Percentiles rank a stretch among this genome's conserved stretches.
Evolutionary conservation across 2,888 invertebrate species (phyloP).

Genomic region (Orchestes rusci): DNA sequence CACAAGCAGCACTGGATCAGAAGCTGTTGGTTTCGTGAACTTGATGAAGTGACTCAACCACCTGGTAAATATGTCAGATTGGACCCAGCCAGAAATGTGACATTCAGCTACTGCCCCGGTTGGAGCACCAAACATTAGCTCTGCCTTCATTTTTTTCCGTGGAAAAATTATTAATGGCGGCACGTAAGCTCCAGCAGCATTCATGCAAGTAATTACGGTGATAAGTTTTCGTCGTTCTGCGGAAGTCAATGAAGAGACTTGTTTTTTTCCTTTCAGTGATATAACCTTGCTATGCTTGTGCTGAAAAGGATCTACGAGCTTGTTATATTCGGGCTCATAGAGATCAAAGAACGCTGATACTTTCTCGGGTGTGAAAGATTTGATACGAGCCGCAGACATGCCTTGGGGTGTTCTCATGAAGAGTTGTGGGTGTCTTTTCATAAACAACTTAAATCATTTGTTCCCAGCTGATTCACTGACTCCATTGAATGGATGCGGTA

Average conservation of each 20-base stretch:
- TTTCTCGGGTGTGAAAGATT: conserved; percentile 9
- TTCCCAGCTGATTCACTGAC: conserved; percentile 6
- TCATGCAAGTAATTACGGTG: not conserved
- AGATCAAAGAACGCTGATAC: conserved; percentile 8
- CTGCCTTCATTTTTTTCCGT: not conserved
- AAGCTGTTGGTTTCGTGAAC: not conserved
- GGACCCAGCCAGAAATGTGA: conserved; percentile 6
- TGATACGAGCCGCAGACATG: conserved; percentile 7
- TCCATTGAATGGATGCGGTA: conserved; percentile 8
- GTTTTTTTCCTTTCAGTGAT: not conserved
- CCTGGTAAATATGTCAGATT: conserved; percentile 8
- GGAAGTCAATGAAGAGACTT: conserved; percentile 2
- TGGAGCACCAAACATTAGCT: conserved; percentile 4
- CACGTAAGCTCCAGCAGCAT: conserved; percentile 1
- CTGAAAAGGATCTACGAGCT: conserved; percentile 5
- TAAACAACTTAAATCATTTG: conserved; percentile 8
- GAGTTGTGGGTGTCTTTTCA: conserved; percentile 8
- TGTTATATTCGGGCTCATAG: conserved; percentile 1
- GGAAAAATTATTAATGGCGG: not conserved
- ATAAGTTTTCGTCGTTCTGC: conserved; percentile 1
- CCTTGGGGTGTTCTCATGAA: conserved; percentile 10
- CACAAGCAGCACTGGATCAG: conserved; percentile 5
- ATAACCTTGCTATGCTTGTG: conserved; percentile 10
- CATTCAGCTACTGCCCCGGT: conserved; percentile 3
- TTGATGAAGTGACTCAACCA: conserved; percentile 6